Base-by-base conservation (phyloP, 2,797 vertebrate genomes). In the Lates japonicus region DNA sequence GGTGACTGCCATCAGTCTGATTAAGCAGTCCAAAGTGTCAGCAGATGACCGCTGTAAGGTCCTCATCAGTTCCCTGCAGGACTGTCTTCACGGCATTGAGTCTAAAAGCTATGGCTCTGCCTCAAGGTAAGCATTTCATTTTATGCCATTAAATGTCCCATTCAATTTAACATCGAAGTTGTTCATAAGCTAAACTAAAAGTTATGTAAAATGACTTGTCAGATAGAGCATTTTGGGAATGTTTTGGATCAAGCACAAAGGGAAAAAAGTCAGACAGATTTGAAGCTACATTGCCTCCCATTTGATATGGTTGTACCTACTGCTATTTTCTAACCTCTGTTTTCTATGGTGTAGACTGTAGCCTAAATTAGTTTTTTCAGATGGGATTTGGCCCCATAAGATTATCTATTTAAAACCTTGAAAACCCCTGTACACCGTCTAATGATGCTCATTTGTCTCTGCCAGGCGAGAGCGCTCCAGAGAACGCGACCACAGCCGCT, bases 31-130 rank as follows among this genome's bases (percentile, higher is more conserved):
- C 80, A 99, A 99, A 95, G 98, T 99, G 55, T 99, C 98, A 14
- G 98, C 98, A 6, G 98, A 99, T 33, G 98, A 99, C 92, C 97
- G 98, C 84, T 99, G 98, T 89, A 99, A 99, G 93, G 98, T 99
- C 72, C 97, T 99, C 78, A 99, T 99, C 95, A 99, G 98, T 91
- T 99, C 98, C 80, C 95, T 99, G 85, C 98, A 99, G 93, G 98
- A 99, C 93, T 99, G 98, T 91, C 97, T 99, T 80, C 98, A 99
- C 80, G 98, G 98, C 88, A 99, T 99, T 74, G 98, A 99, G 92
- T 99, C 98, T 74, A 99, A 99, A 88, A 99, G 98, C 85, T 99
- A 99, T 4, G 98, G 98, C 82, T 99, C 98, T 73, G 98, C 95
- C 76, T 97, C 97, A 89, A 97, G 97, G 92, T 94, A 78, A 76